Evolutionary conservation across 2,888 invertebrate species (phyloP).

Genomic region (Itoplectis maculator): DNA sequence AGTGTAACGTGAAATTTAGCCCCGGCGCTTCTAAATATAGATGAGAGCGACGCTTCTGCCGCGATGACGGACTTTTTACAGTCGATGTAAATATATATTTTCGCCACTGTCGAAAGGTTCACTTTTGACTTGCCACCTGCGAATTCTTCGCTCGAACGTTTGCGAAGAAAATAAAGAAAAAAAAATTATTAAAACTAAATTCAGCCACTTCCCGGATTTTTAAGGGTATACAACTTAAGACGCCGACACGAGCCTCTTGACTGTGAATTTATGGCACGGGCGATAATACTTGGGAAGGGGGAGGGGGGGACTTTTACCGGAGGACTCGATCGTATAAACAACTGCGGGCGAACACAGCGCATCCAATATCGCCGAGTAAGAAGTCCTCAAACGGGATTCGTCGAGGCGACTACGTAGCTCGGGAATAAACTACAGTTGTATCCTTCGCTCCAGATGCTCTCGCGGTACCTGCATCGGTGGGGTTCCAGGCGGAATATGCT

Average conservation of each 20-base stretch:
- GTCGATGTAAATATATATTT: not conserved
- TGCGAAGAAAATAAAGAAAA: no score
- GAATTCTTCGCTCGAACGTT: no score
- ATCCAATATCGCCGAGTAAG: not conserved
- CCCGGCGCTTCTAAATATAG: conserved; percentile 60
- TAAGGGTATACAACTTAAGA: no score
- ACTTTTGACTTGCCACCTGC: no score
- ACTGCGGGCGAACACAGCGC: not conserved
- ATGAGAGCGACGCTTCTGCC: conserved; percentile 40
- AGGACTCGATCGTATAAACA: not conserved
- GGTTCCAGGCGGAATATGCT: conserved; percentile 40
- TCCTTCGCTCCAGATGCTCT: conserved; percentile 2
- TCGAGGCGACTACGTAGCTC: not conserved
- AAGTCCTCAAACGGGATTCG: not conserved
- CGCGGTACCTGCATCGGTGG: conserved; percentile 15
- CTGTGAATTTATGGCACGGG: not conserved
- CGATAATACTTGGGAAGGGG: not conserved
- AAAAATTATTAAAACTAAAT: no score
- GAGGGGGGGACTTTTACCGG: not conserved
- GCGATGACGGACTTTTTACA: conserved; percentile 9
- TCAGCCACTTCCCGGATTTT: no score
- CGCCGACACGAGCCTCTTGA: not conserved
- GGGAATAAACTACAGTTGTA: conserved; percentile 27
- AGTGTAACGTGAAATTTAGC: conserved; percentile 78
- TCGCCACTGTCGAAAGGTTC: no score